Conservation (phyloP, 2,888 invertebrate genomes). For the Eilema depressum region DNA sequence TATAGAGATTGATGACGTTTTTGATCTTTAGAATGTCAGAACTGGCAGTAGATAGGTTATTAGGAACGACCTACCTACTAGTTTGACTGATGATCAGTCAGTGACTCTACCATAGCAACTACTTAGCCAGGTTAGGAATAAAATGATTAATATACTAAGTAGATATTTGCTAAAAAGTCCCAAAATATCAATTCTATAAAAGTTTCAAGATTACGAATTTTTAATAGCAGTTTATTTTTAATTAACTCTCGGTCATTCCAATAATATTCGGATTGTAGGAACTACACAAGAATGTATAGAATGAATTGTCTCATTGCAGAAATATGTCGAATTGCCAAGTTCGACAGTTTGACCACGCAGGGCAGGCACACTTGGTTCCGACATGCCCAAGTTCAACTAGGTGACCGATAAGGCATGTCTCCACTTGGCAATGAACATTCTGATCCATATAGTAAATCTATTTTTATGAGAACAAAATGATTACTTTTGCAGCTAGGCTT, state of each 20-base stretch:
- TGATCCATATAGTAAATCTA: not conserved
- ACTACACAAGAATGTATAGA: not conserved
- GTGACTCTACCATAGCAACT: no score
- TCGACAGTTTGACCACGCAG: slow-evolving; percentile 26
- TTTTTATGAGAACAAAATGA: not conserved
- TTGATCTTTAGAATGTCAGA: no score
- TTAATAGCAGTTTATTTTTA: not conserved
- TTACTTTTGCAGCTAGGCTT: no score
- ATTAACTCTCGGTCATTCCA: not conserved
- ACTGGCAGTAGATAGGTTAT: no score
- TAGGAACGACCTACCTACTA: no score
- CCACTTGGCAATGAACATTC: not conserved
- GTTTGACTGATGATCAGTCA: no score
- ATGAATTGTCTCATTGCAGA: slow-evolving; percentile 13
- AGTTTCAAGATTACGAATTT: not conserved
- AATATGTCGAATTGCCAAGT: slow-evolving; percentile 48
- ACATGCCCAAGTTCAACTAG: slow-evolving; percentile 41
- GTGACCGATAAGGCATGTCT: not conserved
- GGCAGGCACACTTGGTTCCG: slow-evolving; percentile 16
- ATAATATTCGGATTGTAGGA: not conserved
- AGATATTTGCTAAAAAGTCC: not conserved
- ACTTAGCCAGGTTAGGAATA: no score
- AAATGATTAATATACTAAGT: no score
- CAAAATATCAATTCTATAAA: not conserved
- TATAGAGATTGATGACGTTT: no score